Conservation (phyloP, 2,113 vertebrate genomes). For the Benitochromis conjunctus region DNA sequence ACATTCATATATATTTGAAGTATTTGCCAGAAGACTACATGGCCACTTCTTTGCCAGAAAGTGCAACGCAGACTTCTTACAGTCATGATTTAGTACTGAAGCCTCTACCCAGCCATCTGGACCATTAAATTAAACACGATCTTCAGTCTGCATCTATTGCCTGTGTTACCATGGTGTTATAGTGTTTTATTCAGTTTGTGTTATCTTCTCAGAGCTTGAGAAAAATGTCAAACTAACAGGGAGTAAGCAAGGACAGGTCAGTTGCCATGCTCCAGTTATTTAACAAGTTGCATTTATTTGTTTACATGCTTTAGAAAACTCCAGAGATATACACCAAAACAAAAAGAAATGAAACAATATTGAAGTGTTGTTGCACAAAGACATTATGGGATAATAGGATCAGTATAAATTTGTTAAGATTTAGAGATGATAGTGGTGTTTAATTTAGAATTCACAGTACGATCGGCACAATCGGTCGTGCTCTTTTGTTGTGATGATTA, state of each 20-base stretch:
- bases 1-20: background rate
- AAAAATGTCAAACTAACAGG: background rate
- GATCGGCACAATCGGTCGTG: background rate
- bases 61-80: background rate
- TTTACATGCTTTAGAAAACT: background rate
- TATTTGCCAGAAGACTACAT: background rate
- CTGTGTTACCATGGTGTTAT: background rate
- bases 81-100: background rate
- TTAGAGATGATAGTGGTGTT: background rate
- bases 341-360: background rate
- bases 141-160: slow-evolving; percentile 3
- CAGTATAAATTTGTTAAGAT: background rate
- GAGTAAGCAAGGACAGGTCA: background rate
- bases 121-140: slow-evolving; percentile 8
- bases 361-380: background rate
- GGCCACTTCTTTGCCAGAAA: background rate
- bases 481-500: background rate
- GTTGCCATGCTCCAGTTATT: slow-evolving; percentile 1
- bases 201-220: background rate
- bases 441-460: slow-evolving; percentile 10
- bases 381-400: background rate
- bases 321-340: background rate
- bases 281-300: background rate
- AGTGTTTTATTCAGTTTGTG: slow-evolving; percentile 11
- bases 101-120: slow-evolving; percentile 15